Evolutionary conservation across 2,888 invertebrate species (phyloP), one percentile per base, ranked within the genome.

Genomic region (Melanchra persicariae): DNA sequence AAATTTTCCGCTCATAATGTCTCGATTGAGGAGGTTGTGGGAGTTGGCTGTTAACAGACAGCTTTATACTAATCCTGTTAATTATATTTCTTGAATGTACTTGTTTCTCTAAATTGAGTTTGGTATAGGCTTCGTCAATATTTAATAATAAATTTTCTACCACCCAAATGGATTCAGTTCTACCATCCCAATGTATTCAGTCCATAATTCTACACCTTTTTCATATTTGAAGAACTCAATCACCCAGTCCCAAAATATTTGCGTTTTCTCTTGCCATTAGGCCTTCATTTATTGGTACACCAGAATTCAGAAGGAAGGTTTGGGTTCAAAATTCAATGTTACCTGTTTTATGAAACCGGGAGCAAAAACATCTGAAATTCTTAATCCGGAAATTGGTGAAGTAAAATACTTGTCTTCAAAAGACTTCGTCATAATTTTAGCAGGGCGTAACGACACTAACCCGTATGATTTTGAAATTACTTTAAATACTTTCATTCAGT

Each of bases 201-300:
- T 24, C 8, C 4, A 24, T 22, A 37, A 17, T 9, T 52, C 22
- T 17, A 22, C 9, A 70, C 34, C 40, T 65, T 45, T 59, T 80
- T 54, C 34, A 40, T 74, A 72, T 65, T 75, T 67, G 26, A 57
- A 72, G 68, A 64, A 62, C 15, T n/a, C 51, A 47, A 66, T 60
- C 26, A 64, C 37, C 30, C 51, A 37, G 57, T 74, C 9, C 37
- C 22, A 26, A 24, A 54, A 34, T 34, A 60, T 59, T 66, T 45
- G 43, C 17, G 30, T 22, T 74, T 69, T 67, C 19, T 34, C 10
- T 12, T 78, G 30, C 30, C n/a, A 40, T 37, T 12, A 12, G 12
- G 10, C 12, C 22, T 66, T 22, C 19, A 34, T 24, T 64, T 62
- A 47, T 64, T 66, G 52, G 26, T 24, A 47, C 9, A 51, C 10